These are phyloP conservation scores for Phaethon lepturus DNA, from an alignment of 2,113 vertebrate genomes.

Conservation along the genomic window DNA sequence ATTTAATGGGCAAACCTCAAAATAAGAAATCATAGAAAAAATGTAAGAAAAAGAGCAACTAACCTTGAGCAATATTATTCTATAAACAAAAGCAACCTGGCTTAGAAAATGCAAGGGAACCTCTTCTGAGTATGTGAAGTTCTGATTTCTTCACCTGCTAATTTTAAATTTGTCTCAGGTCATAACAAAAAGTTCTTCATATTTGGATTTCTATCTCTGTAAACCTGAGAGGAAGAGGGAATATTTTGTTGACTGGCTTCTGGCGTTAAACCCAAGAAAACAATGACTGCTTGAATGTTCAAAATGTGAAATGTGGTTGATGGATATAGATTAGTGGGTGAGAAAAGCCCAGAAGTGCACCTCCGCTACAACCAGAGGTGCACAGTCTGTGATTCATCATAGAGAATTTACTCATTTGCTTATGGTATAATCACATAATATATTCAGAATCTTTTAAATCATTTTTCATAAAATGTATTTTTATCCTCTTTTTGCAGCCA, in stretches of 20 bases:
- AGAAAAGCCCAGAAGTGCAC: background rate
- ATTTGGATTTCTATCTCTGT: background rate
- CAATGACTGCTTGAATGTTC: background rate
- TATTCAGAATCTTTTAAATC: background rate
- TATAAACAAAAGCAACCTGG: background rate
- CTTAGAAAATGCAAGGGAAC: background rate
- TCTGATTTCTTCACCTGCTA: background rate
- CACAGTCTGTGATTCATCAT: background rate
- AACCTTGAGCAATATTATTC: background rate
- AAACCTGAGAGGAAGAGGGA: background rate
- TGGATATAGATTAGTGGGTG: background rate
- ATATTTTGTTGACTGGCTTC: background rate
- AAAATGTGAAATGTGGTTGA: background rate
- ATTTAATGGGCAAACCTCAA: background rate
- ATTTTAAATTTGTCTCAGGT: background rate
- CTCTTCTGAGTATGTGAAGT: background rate
- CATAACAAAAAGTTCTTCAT: background rate
- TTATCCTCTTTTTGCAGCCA: constrained; percentile 81
- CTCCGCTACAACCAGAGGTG: background rate
- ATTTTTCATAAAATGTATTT: background rate
- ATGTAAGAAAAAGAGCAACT: background rate
- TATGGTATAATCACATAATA: background rate
- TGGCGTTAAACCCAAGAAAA: background rate
- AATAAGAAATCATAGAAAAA: background rate
- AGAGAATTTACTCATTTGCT: background rate